Conservation (phyloP, 2,113 vertebrate species). For the Lycocorax pyrrhopterus region DNA sequence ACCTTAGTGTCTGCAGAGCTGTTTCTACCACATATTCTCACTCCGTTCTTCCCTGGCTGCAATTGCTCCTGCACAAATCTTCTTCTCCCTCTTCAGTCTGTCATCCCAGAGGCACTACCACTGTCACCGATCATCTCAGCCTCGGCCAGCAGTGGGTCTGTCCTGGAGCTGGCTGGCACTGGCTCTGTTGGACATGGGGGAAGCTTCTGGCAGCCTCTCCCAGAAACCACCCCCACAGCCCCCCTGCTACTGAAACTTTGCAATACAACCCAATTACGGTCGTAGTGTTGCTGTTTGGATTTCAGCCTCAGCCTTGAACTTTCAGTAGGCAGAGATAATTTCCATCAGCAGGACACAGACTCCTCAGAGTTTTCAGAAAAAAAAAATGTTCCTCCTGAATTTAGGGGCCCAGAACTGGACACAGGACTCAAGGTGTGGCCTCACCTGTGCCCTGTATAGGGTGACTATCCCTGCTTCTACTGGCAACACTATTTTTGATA, state of each 20-base stretch:
- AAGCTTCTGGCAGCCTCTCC: background rate
- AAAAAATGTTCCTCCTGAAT: background rate
- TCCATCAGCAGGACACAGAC: background rate
- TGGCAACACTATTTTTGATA: background rate
- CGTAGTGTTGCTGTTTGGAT: fast-evolving
- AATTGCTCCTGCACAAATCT: background rate
- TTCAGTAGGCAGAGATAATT: background rate
- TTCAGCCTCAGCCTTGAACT: background rate
- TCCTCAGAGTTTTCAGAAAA: background rate
- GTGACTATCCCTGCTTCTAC: background rate
- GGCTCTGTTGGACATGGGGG: background rate
- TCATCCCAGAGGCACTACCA: fast-evolving
- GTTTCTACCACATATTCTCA: background rate
- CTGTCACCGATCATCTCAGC: background rate
- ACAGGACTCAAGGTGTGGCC: background rate
- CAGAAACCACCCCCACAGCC: background rate
- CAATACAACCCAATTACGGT: background rate
- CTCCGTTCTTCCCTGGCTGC: background rate
- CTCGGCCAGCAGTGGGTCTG: background rate
- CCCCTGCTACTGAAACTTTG: background rate
- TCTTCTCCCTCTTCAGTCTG: background rate
- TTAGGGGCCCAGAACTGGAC: background rate
- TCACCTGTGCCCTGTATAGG: background rate
- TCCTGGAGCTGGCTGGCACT: background rate
- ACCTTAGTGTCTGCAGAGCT: background rate